A percentile compares a stretch with the other conserved stretches of the same genome.
phyloP scores from a whole-genome alignment of 2,113 vertebrate species.

The Cromileptes altivelis region DNA sequence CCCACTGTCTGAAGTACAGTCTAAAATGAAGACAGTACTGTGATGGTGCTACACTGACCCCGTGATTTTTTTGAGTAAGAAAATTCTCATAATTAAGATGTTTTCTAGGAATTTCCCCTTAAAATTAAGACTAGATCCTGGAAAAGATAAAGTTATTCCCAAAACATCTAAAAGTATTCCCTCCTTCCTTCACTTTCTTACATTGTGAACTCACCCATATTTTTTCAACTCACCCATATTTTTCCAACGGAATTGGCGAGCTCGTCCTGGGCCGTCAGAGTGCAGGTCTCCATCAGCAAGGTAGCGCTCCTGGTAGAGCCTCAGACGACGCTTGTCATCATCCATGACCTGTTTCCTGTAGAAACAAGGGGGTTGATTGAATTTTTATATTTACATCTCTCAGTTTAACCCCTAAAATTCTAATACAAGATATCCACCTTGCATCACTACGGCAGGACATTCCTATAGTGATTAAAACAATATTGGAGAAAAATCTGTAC shows the following conservation, averaged over 20 bases:
- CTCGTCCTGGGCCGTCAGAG: constrained; percentile 93
- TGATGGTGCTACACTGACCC: no score
- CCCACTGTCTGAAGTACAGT: no score
- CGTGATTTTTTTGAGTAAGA: no score
- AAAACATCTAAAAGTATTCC: no score
- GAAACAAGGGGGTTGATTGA: neutral
- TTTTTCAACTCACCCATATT: constrained; percentile 96
- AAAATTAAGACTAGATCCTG: no score
- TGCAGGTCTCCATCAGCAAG: constrained; percentile 95
- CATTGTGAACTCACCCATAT: constrained; percentile 86
- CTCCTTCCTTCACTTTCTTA: no score
- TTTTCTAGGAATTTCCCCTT: no score
- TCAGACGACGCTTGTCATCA: constrained; percentile 92
- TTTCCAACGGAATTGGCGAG: constrained; percentile 95
- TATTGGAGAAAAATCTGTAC: neutral
- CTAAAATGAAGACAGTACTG: no score
- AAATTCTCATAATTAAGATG: no score
- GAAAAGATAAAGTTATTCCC: no score
- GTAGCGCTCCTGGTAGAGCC: constrained; percentile 94
- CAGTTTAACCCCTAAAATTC: neutral
- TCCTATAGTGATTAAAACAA: neutral
- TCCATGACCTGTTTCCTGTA: constrained; percentile 94
- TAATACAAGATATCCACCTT: neutral
- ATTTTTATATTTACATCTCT: neutral
- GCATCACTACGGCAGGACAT: neutral